Conservation (phyloP, 2,888 invertebrate genomes). For the Polyommatus icarus region DNA sequence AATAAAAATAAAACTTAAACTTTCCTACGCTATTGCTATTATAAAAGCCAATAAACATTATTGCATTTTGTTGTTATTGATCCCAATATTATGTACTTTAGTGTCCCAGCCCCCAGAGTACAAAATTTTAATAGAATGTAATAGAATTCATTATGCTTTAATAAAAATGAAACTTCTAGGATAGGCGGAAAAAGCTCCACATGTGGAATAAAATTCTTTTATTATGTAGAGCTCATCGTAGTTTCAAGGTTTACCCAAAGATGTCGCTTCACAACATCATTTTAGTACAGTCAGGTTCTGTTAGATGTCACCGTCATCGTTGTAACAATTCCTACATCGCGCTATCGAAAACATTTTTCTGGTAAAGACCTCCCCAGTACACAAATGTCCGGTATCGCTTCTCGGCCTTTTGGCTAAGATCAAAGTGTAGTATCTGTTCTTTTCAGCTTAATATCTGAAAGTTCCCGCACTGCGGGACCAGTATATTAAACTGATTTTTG, state of each 20-base stretch:
- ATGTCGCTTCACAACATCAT: background rate
- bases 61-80: too few relatives aligned
- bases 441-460: conserved; percentile 46
- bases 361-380: conserved; percentile 14
- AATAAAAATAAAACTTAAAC: too few relatives aligned
- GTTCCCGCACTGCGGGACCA: conserved; percentile 46
- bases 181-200: too few relatives aligned
- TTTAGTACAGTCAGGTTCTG: background rate
- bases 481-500: conserved; percentile 48
- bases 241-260: background rate
- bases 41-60: too few relatives aligned
- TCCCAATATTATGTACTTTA: too few relatives aligned
- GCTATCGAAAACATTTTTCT: conserved; percentile 32
- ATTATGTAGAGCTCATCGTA: background rate
- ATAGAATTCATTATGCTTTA: too few relatives aligned
- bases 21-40: too few relatives aligned
- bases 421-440: conserved; percentile 41
- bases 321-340: conserved; percentile 29
- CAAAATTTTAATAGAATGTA: too few relatives aligned
- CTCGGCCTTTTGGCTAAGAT: conserved; percentile 38
- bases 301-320: background rate
- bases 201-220: too few relatives aligned
- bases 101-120: too few relatives aligned
- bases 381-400: conserved; percentile 32
- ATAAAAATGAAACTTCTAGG: too few relatives aligned